These are phyloP conservation scores for Spongilla lacustris DNA, from an alignment of 37 sponge, comb jelly and placozoan genomes.

Conservation along the genomic window DNA sequence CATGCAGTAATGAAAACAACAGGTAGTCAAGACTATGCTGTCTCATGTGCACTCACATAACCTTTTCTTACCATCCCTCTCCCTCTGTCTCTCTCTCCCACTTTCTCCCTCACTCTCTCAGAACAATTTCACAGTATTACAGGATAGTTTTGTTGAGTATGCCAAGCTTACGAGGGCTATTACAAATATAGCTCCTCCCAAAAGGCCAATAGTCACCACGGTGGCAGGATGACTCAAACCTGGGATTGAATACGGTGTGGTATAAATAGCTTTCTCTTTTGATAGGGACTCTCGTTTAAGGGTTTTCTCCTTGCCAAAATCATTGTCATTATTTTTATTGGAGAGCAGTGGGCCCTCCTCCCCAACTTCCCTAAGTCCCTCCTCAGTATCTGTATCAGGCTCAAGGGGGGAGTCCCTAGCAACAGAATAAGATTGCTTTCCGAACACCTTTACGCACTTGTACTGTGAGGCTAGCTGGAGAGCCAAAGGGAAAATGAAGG, in stretches of 20 bases:
- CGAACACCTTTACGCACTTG: conserved; percentile 39
- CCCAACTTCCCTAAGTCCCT: not conserved
- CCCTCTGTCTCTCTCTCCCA: too few species aligned
- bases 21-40: too few species aligned
- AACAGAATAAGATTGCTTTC: conserved; percentile 30
- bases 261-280: not conserved
- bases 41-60: too few species aligned
- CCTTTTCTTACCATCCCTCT: too few species aligned
- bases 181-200: not conserved
- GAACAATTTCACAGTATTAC: too few species aligned
- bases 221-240: conserved; percentile 31
- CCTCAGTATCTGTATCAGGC: conserved; percentile 27
- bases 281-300: not conserved
- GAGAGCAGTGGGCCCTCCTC: not conserved
- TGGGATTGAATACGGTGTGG: conserved; percentile 49
- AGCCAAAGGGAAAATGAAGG: conserved; percentile 40
- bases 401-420: conserved; percentile 15
- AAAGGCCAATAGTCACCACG: not conserved
- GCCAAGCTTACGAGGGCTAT: not conserved
- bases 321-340: not conserved
- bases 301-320: not conserved
- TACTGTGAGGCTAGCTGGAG: conserved; percentile 52
- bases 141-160: too few species aligned
- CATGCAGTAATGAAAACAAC: too few species aligned
- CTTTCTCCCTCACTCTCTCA: too few species aligned